Percentiles rank a stretch among this genome's conserved stretches.
Conservation (phyloP, 2,888 invertebrate genomes). For the Diaphora mendica region DNA sequence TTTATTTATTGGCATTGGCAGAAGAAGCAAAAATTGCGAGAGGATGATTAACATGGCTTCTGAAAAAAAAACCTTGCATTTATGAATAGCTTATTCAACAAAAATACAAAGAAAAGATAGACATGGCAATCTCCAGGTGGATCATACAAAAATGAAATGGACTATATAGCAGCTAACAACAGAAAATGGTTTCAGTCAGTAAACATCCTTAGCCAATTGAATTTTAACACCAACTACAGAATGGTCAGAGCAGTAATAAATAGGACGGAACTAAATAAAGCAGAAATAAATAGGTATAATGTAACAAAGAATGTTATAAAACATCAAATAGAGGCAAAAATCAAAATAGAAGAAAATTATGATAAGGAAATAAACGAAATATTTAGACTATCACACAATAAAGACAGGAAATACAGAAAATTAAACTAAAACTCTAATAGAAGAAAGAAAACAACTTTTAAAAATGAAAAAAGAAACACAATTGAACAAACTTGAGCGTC, state of each 20-base stretch:
- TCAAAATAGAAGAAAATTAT: not conserved
- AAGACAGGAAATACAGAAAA: no score
- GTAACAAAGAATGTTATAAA: not conserved
- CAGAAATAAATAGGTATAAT: no score
- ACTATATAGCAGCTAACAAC: constrained; percentile 12
- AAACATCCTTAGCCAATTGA: constrained; percentile 9
- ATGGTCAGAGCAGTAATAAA: no score
- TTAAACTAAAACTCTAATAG: no score
- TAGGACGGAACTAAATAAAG: no score
- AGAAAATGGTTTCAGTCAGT: not conserved
- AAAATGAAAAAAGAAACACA: no score
- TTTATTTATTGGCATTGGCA: no score
- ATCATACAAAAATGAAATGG: constrained; percentile 12
- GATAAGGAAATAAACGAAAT: not conserved
- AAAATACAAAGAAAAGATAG: constrained; percentile 6
- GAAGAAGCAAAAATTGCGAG: constrained; percentile 9
- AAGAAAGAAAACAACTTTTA: no score
- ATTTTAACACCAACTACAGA: no score
- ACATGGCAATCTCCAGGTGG: constrained; percentile 12
- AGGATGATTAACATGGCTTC: constrained; percentile 7
- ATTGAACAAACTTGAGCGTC: no score
- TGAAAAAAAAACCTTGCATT: constrained; percentile 8
- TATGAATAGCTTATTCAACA: constrained; percentile 11
- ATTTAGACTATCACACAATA: not conserved
- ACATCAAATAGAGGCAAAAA: constrained; percentile 3